phyloP scores from a whole-genome alignment of 1,140 invertebrate species.

The Drosophila sechellia region DNA sequence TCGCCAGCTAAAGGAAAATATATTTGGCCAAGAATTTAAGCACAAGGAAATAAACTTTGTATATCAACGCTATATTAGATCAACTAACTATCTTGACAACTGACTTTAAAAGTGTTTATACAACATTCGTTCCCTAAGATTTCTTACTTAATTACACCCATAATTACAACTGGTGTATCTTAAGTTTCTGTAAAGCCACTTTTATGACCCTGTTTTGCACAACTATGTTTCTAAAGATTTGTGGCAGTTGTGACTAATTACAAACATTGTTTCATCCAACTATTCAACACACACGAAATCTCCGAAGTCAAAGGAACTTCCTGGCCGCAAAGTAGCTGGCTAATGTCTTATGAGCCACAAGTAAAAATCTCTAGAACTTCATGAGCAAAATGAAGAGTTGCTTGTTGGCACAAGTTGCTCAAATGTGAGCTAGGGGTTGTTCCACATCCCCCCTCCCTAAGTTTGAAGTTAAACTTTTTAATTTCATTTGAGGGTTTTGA shows the following conservation, averaged over 20 bases:
- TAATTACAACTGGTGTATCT: not conserved
- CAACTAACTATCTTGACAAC: not conserved
- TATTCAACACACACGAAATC: conserved; percentile 11
- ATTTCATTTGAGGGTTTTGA: conserved; percentile 62
- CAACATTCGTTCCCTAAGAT: not conserved
- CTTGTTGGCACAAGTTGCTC: not conserved
- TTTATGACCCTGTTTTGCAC: conserved; percentile 19
- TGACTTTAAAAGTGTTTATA: not conserved
- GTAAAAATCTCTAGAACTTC: conserved; percentile 19
- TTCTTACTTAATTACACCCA: not conserved
- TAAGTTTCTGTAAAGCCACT: not conserved
- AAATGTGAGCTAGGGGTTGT: conserved; percentile 33
- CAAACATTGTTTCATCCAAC: conserved; percentile 30
- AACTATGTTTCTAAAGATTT: conserved; percentile 11
- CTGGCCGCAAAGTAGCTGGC: conserved; percentile 24
- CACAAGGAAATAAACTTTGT: not conserved
- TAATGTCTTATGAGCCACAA: conserved; percentile 23
- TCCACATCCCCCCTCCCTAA: not conserved
- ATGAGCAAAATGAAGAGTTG: conserved; percentile 38
- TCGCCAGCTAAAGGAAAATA: not conserved
- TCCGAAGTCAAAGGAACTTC: conserved; percentile 13
- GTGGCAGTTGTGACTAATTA: conserved; percentile 38
- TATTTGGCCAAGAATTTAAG: not conserved
- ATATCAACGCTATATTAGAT: not conserved
- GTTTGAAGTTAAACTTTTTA: conserved; percentile 67